Evolutionary conservation across 2,888 invertebrate genomes (phyloP), one percentile per base, ranked within the genome.

Genomic region (Aleiodes alternator): DNA sequence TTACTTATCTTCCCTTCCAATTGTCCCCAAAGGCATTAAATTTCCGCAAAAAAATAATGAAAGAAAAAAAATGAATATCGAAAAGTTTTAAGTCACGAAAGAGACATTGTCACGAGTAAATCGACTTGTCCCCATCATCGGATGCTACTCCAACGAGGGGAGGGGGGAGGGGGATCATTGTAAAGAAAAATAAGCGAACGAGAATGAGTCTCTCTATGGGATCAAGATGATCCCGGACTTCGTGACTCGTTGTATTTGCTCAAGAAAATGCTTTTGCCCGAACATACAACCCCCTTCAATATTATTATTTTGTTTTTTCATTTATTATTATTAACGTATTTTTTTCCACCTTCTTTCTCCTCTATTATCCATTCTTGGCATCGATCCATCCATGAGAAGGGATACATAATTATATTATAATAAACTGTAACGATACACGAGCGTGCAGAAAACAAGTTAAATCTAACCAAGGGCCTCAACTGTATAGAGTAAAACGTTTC

Each of bases 351-450:
- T 53, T 78, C 31, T 73, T 72, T 29, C 66, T 78, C 76, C 79
- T 78, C 76, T 79, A 77, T 80, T 83, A 82, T 83, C 83, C 82
- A 78, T 75, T 77, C 76, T 76, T 55, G 81, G 82, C 80, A 86
- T 87, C 87, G 85, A 84, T 84, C 80, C 83, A 81, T 84, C 84
- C 86, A 61, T 80, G 82, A 70, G 77, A 80, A 83, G 83, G 86
- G 87, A 86, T 87, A 87, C 88, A 84, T 88, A 88, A 89, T 89
- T 89, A 88, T 88, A 89, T 87, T 88, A 88, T 87, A 89, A 88
- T 88, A 88, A 88, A 88, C 84, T 87, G 86, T 87, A 88, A 87
- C 87, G 87, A 89, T 87, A n/a, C 31, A 85, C 84, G 82, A 83
- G 81, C 83, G 72, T 75, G 76, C 77, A 73, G 73, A 66, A 43